Base-by-base conservation (phyloP, 2,797 vertebrate species). In the Valencia hispanica region DNA sequence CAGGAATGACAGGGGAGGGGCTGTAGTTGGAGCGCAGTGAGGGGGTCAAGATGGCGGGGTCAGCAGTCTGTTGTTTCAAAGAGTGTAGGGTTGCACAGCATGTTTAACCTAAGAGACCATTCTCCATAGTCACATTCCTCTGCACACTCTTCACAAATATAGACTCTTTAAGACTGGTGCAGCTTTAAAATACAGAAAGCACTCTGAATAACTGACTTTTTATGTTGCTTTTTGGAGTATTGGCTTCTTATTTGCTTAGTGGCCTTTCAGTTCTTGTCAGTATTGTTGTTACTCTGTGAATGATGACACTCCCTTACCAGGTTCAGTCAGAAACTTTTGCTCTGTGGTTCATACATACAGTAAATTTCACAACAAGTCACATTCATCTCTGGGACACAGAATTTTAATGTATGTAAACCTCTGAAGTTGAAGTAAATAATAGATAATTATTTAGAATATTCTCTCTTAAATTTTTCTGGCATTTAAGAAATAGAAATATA, bases 21-120 rank as follows among this genome's bases (percentile, higher is more conserved):
- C 68, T 17, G 22, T 18, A 18, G 53, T 30, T 39, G 43, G 70
- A 39, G 55, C 0, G 66, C 30, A 9, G 22, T 32, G 25, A 55
- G 27, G 53, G 84, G 80, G 87, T 89, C 84, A 86, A 77, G 83
- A 89, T 83, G 80, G 87, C 48, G 80, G 86, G 92, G 92, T 92
- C 89, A 91, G 86, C 57, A 18, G 82, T 86, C 84, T 94, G 93
- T 93, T 94, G 92, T 94, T 93, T 92, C 91, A 93, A 83, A 89
- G 83, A 78, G 84, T 76, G 80, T 94, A 79, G 89, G 87, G 87
- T 94, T 93, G 88, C 94, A 93, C 73, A 70, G 82, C 91, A 85
- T 86, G 85, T 87, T 87, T 86, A 89, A 92, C 87, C 89, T 74
- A 39, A 70, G 79, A 89, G 86, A 87, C 77, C n/a, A 15, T 70